These are phyloP conservation scores for Miichthys miiuy DNA, from an alignment of 2,797 vertebrate genomes.

Conservation along the genomic window DNA sequence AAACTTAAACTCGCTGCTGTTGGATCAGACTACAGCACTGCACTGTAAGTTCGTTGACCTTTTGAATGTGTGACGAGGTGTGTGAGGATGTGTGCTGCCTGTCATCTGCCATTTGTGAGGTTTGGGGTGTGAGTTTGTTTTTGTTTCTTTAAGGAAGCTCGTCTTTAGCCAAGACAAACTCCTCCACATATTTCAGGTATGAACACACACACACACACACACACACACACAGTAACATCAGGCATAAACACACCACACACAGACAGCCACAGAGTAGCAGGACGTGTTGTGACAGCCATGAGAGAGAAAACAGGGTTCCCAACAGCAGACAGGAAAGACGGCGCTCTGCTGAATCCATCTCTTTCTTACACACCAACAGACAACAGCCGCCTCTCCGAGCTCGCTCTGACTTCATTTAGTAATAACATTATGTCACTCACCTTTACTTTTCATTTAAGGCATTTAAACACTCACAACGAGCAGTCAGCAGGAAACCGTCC, in stretches of 20 bases:
- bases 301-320: slow-evolving; percentile 66
- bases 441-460: not conserved
- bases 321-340: slow-evolving; percentile 45
- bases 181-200: slow-evolving; percentile 24
- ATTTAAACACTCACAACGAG: not conserved
- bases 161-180: slow-evolving; percentile 32
- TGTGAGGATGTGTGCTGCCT: not conserved
- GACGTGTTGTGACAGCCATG: slow-evolving; percentile 48
- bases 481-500: not conserved
- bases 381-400: not conserved
- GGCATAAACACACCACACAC: slow-evolving; percentile 38
- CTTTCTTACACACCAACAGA: not conserved
- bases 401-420: not conserved
- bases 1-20: too few species aligned
- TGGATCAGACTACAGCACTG: not conserved
- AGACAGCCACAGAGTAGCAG: slow-evolving; percentile 41
- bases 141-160: not conserved
- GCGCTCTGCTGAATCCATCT: not conserved
- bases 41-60: not conserved
- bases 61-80: slow-evolving; percentile 6
- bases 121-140: slow-evolving; percentile 28
- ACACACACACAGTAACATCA: slow-evolving; percentile 30
- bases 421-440: slow-evolving; percentile 23
- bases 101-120: slow-evolving; percentile 4
- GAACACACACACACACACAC: not conserved